A percentile compares a stretch with the other conserved stretches of the same genome.
phyloP scores from a whole-genome alignment of 2,888 invertebrate species.

The Rutpela maculata region DNA sequence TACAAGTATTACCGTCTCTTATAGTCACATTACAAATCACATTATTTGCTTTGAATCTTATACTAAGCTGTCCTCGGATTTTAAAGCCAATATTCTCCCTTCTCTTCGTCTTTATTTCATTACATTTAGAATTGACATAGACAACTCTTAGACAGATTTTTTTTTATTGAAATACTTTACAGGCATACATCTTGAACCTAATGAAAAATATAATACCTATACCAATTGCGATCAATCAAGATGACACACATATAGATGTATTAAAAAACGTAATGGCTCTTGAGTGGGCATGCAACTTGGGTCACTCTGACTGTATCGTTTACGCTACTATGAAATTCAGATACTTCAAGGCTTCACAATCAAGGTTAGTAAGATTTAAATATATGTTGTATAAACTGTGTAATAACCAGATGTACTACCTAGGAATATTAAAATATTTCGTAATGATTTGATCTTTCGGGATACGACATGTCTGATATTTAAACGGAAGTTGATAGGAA shows the following conservation, averaged over 20 bases:
- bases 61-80: no score
- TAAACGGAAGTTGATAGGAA: no score
- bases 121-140: not conserved
- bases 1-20: no score
- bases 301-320: constrained; percentile 76
- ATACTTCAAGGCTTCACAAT: constrained; percentile 56
- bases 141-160: not conserved
- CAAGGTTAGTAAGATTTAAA: not conserved
- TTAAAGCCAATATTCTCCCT: no score
- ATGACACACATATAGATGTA: constrained; percentile 73
- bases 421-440: no score
- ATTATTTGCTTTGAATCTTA: no score
- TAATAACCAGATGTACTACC: no score
- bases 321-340: constrained; percentile 73
- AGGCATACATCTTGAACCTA: constrained; percentile 26
- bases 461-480: no score
- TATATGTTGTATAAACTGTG: not conserved
- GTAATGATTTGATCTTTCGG: no score
- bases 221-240: not conserved
- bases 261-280: constrained; percentile 78
- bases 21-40: no score
- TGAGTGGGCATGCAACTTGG: constrained; percentile 79
- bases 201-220: not conserved
- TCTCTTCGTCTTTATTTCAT: no score
- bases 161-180: not conserved